Evolutionary conservation across 2,888 invertebrate genomes (phyloP).

Genomic region (Buathra laborator): DNA sequence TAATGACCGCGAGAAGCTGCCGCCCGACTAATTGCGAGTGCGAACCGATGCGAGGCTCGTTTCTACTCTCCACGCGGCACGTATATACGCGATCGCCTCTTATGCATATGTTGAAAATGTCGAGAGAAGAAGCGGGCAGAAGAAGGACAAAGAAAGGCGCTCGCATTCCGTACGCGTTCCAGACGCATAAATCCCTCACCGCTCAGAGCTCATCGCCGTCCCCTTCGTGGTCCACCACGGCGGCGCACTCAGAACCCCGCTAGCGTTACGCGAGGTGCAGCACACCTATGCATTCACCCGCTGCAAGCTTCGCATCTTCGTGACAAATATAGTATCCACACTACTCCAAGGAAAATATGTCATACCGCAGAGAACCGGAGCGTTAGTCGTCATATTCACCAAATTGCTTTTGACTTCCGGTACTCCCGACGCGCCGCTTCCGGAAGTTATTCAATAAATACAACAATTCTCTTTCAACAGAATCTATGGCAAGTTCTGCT

Average conservation of each 20-base stretch:
- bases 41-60: constrained; percentile 55
- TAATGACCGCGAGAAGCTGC: constrained; percentile 64
- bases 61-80: constrained; percentile 1
- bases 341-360: not conserved
- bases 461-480: not conserved
- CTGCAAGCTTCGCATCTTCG: constrained; percentile 49
- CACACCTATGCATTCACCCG: constrained; percentile 60
- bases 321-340: constrained; percentile 62
- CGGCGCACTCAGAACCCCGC: constrained; percentile 54
- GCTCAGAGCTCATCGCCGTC: constrained; percentile 55
- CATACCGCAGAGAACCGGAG: not conserved
- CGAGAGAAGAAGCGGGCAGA: constrained; percentile 51
- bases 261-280: constrained; percentile 76
- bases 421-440: not conserved
- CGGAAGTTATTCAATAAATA: not conserved
- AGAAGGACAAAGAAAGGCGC: constrained; percentile 75
- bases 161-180: constrained; percentile 76
- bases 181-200: constrained; percentile 82
- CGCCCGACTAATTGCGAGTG: constrained; percentile 64
- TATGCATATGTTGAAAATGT: constrained; percentile 39
- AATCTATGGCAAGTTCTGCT: too few relatives aligned
- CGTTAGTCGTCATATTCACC: not conserved
- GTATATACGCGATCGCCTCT: not conserved
- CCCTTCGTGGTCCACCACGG: constrained; percentile 71
- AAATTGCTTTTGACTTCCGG: not conserved